Conservation (phyloP, 2,797 vertebrate genomes). For the Microchirus variegatus region DNA sequence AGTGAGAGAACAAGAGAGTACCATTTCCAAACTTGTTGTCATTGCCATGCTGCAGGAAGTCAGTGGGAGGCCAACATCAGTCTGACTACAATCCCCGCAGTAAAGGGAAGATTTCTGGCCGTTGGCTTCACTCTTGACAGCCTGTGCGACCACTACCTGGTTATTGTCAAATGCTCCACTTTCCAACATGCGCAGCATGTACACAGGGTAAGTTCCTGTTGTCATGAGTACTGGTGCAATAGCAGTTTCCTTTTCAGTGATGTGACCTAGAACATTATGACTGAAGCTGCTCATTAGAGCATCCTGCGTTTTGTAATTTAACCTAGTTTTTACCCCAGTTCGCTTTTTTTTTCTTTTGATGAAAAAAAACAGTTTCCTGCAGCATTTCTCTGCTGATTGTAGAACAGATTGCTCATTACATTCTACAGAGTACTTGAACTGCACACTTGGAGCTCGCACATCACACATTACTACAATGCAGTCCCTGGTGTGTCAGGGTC, state of each 20-base stretch:
- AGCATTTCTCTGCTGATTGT: conserved; percentile 1
- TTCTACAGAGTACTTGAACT: neutral
- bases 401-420: conserved; percentile 1
- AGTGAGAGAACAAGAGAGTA: neutral
- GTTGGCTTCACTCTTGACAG: conserved; percentile 62
- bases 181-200: accelerated
- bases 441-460: neutral
- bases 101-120: conserved; percentile 22
- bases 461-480: neutral
- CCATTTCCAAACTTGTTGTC: neutral
- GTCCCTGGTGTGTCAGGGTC: neutral
- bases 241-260: neutral
- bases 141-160: conserved; percentile 53
- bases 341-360: neutral
- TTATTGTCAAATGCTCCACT: conserved; percentile 37
- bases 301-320: conserved; percentile 15
- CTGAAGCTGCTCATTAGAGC: conserved; percentile 15
- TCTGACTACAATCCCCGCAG: conserved; percentile 1
- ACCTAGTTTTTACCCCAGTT: conserved; percentile 38
- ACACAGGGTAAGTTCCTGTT: conserved; percentile 36
- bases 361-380: neutral
- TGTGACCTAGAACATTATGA: conserved; percentile 39
- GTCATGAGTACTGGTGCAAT: neutral
- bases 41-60: conserved; percentile 59
- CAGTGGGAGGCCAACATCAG: conserved; percentile 75